Conservation (phyloP, 2,797 vertebrate genomes). For the Malurus leucopterus region DNA sequence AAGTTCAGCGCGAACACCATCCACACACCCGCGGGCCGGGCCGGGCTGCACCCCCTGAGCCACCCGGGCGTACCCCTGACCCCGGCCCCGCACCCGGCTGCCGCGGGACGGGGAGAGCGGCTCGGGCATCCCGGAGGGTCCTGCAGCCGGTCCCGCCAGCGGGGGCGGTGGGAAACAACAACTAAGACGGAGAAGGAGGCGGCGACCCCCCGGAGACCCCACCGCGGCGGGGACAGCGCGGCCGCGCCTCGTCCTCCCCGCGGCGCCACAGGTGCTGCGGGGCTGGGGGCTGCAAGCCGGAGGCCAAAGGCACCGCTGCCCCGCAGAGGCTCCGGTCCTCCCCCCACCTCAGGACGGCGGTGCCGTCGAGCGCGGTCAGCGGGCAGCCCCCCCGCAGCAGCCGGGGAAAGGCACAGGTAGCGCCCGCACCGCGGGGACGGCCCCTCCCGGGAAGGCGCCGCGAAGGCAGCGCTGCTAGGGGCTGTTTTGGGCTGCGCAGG, state of each 20-base stretch:
- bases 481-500: background rate
- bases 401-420: background rate
- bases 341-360: background rate
- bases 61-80: too few species aligned
- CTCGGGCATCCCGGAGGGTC: too few species aligned
- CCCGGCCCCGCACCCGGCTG: background rate
- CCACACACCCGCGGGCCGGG: background rate
- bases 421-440: background rate
- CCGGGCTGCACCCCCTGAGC: background rate
- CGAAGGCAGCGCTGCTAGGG: background rate
- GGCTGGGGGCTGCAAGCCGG: background rate
- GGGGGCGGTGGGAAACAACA: background rate
- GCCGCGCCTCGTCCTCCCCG: background rate
- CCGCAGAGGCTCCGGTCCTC: background rate
- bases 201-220: background rate
- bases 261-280: constrained; percentile 11
- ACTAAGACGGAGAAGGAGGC: background rate
- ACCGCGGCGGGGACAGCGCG: background rate
- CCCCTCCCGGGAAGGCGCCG: background rate
- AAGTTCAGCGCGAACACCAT: background rate
- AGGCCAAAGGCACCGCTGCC: background rate
- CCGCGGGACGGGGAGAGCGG: background rate
- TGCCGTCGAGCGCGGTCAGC: background rate
- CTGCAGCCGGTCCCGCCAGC: background rate
- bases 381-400: background rate